phyloP scores from a whole-genome alignment of 2,113 vertebrate species.

The Archocentrus centrarchus region DNA sequence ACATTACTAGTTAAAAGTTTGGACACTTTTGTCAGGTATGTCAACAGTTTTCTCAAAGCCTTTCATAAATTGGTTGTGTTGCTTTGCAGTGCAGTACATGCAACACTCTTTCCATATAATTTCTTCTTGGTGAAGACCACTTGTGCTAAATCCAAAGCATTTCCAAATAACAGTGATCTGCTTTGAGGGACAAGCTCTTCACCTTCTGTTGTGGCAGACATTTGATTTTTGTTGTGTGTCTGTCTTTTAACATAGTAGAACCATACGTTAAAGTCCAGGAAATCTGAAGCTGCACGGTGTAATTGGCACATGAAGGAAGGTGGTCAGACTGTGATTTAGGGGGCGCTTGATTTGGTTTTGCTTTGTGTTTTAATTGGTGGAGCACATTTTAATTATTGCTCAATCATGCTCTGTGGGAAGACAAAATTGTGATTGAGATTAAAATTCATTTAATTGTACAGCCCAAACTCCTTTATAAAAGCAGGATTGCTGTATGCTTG shows the following conservation, averaged over 20 bases:
- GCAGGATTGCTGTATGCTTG: too few relatives aligned
- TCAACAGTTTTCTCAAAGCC: too few relatives aligned
- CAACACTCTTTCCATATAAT: neutral
- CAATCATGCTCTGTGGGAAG: neutral
- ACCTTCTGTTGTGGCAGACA: neutral
- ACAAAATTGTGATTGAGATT: too few relatives aligned
- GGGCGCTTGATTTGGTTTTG: neutral
- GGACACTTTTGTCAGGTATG: too few relatives aligned
- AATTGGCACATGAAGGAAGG: neutral
- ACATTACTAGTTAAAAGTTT: too few relatives aligned
- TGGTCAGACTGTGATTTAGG: neutral
- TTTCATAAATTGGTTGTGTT: too few relatives aligned
- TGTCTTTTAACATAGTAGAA: neutral
- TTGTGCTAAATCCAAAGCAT: neutral
- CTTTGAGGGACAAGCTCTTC: neutral
- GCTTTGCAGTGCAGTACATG: neutral
- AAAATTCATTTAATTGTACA: too few relatives aligned
- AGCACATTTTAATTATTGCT: neutral
- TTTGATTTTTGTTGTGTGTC: neutral
- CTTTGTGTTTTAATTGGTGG: neutral
- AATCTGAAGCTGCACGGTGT: neutral
- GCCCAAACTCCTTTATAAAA: too few relatives aligned
- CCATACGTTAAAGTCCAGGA: neutral
- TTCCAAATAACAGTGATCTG: neutral
- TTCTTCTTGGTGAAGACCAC: neutral